Evolutionary conservation across 2,113 vertebrate genomes (phyloP).

Genomic region (Osmerus eperlanus): DNA sequence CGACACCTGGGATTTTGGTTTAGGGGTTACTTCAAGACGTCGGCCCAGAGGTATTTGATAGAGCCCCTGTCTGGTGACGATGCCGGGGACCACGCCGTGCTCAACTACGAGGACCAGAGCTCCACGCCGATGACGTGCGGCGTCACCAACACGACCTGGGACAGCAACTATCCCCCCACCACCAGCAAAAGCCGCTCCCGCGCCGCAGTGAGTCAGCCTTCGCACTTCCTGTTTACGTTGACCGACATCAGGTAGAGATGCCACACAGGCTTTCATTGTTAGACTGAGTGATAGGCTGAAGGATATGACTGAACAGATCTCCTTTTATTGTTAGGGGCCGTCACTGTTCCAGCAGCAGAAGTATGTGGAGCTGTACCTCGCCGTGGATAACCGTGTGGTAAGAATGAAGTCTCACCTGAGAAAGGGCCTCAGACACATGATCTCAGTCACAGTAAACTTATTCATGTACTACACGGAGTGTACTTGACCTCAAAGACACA

Average conservation of each 20-base stretch:
- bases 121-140: conserved; percentile 62
- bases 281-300: no score
- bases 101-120: conserved; percentile 27
- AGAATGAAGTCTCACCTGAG: conserved; percentile 8
- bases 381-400: conserved; percentile 69
- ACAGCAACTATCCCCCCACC: conserved; percentile 49
- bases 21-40: conserved; percentile 73
- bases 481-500: neutral
- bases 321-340: conserved; percentile 47
- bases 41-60: conserved; percentile 71
- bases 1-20: neutral
- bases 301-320: neutral
- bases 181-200: conserved; percentile 62
- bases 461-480: no score
- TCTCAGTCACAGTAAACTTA: neutral
- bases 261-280: neutral
- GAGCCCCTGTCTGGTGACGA: conserved; percentile 62
- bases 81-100: conserved; percentile 65
- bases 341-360: conserved; percentile 63
- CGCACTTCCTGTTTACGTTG: neutral
- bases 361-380: conserved; percentile 68
- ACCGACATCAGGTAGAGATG: neutral
- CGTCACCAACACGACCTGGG: conserved; percentile 75
- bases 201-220: conserved; percentile 48
- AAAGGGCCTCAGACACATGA: neutral